Evolutionary conservation across 2,888 invertebrate species (phyloP).

Genomic region (Latheticus oryzae): DNA sequence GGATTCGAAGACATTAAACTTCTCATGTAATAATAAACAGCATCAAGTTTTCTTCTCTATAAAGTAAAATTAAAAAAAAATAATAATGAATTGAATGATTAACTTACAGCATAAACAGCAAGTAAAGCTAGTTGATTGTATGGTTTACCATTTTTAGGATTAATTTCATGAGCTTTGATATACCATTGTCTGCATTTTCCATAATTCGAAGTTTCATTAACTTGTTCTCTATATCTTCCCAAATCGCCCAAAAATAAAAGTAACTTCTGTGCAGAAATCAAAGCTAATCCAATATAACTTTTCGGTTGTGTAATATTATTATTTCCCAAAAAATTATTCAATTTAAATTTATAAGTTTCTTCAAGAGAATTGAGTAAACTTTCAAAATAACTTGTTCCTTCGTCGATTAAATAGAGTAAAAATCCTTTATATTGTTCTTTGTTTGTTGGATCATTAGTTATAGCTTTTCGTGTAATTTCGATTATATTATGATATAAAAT

Average conservation of each 20-base stretch:
- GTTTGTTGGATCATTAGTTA: conserved; percentile 71
- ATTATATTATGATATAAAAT: conserved; percentile 89
- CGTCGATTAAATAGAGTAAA: conserved; percentile 79
- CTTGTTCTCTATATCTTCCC: conserved; percentile 89
- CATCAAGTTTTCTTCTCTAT: conserved; percentile 92
- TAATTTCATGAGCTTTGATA: conserved; percentile 91
- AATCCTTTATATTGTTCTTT: conserved; percentile 75
- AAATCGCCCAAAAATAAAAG: conserved; percentile 93
- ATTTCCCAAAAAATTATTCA: conserved; percentile 72
- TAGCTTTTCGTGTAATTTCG: conserved; percentile 80
- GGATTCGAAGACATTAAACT: conserved; percentile 95
- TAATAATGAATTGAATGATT: no score
- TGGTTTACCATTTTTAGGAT: conserved; percentile 94
- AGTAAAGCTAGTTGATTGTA: conserved; percentile 95
- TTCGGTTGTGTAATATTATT: conserved; percentile 71
- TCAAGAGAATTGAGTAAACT: conserved; percentile 79
- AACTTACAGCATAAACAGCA: conserved; percentile 82
- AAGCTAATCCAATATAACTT: conserved; percentile 78
- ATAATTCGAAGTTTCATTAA: conserved; percentile 83
- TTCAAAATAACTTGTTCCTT: conserved; percentile 84
- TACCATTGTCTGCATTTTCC: conserved; percentile 88
- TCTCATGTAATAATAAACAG: conserved; percentile 97
- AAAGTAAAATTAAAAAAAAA: conserved; percentile 57
- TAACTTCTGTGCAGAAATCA: conserved; percentile 88
- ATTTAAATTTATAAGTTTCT: conserved; percentile 79